A percentile compares a stretch with the other conserved stretches of the same genome.
Evolutionary conservation across 2,113 vertebrate species (phyloP).

Genomic region (Bostrychus sinensis): DNA sequence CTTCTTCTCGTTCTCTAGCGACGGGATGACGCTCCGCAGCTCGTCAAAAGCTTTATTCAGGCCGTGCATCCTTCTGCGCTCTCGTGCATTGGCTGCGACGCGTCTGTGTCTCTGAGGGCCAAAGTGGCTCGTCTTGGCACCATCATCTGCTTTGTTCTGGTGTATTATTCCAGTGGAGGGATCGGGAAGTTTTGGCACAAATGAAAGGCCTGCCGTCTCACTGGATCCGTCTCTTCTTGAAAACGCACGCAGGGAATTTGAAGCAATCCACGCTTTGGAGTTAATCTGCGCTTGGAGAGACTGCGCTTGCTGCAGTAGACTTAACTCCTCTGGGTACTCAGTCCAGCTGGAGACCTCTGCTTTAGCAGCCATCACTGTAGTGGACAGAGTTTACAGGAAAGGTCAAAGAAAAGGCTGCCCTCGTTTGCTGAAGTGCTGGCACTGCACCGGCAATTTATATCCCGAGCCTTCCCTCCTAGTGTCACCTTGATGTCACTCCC

Average conservation of each 20-base stretch:
- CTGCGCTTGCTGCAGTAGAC: slow-evolving; percentile 56
- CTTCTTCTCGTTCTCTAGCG: slow-evolving; percentile 82
- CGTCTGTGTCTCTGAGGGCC: slow-evolving; percentile 77
- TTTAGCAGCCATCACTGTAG: slow-evolving; percentile 56
- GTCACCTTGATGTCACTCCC: slow-evolving; percentile 65
- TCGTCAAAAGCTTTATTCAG: slow-evolving; percentile 83
- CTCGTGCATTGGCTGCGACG: slow-evolving; percentile 83
- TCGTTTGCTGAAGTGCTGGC: slow-evolving; percentile 42
- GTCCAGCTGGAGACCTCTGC: slow-evolving; percentile 68
- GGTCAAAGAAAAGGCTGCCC: slow-evolving; percentile 34
- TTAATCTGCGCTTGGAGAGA: slow-evolving; percentile 20
- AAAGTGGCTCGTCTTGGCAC: slow-evolving; percentile 23
- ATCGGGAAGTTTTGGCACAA: slow-evolving; percentile 41
- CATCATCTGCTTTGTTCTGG: slow-evolving; percentile 16
- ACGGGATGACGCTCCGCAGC: slow-evolving; percentile 83
- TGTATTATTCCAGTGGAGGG: slow-evolving; percentile 23
- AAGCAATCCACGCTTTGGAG: slow-evolving; percentile 72
- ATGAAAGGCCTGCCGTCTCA: slow-evolving; percentile 6
- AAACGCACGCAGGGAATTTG: slow-evolving; percentile 49
- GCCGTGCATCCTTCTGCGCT: slow-evolving; percentile 84
- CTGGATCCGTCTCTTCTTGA: slow-evolving; percentile 47
- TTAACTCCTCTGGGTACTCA: slow-evolving; percentile 65
- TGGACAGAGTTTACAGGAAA: slow-evolving; percentile 21
- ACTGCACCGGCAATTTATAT: slow-evolving; percentile 59
- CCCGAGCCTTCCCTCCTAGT: slow-evolving; percentile 24